A percentile compares a stretch with the other conserved stretches of the same genome.
phyloP scores from a whole-genome alignment of 1,140 invertebrate species.

The Brachionus calyciflorus region DNA sequence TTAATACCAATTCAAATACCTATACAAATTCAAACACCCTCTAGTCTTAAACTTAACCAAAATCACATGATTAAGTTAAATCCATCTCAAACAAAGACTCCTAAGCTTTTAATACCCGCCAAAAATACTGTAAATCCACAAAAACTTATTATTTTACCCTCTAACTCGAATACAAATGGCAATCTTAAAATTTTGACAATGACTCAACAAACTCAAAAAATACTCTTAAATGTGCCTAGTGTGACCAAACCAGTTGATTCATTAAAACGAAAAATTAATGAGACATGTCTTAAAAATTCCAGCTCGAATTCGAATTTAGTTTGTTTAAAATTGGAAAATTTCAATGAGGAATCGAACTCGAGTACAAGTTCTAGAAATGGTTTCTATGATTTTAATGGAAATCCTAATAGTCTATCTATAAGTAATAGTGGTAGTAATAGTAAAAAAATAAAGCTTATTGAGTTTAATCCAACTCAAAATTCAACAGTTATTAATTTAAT shows the following conservation, averaged over 20 bases:
- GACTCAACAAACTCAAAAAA: constrained; percentile 1
- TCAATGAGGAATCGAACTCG: constrained; percentile 9
- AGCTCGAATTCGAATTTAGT: constrained; percentile 4
- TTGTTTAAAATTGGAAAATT: constrained; percentile 15
- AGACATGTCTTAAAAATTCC: neutral
- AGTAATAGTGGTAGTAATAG: neutral
- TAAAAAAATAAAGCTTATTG: constrained; percentile 17
- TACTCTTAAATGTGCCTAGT: constrained; percentile 23
- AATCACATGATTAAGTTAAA: constrained; percentile 9
- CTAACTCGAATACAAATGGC: neutral
- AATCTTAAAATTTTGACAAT: constrained; percentile 22
- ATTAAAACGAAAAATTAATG: neutral
- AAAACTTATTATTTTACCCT: constrained; percentile 29
- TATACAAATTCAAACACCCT: neutral
- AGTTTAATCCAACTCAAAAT: constrained; percentile 6
- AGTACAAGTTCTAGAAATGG: constrained; percentile 25
- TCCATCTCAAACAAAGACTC: neutral
- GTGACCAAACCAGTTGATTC: neutral
- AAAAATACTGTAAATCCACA: neutral
- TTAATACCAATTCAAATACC: constrained; percentile 15
- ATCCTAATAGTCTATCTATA: no score
- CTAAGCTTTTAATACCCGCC: neutral
- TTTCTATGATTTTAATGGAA: neutral
- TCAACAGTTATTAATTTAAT: neutral
- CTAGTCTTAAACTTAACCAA: neutral